Evolutionary conservation across 2,113 vertebrate species (phyloP).

Genomic region (Pithys albifrons): DNA sequence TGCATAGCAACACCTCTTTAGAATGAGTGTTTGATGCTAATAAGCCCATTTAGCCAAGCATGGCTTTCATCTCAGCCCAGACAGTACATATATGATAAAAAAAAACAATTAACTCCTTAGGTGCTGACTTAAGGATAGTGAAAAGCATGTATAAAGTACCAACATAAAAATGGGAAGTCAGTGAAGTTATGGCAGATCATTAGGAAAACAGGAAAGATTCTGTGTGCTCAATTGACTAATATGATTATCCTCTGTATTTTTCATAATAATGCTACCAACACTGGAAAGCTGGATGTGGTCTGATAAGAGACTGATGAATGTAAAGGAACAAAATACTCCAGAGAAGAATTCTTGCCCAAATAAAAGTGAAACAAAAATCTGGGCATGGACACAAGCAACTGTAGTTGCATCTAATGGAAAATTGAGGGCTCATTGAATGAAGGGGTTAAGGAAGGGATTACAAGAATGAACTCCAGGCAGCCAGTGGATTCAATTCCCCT

Average conservation of each 20-base stretch:
- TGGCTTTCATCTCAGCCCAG: background rate
- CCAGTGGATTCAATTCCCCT: slow-evolving; percentile 40
- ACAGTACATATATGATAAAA: background rate
- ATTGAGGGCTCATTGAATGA: background rate
- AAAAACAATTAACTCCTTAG: background rate
- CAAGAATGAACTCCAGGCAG: slow-evolving; percentile 34
- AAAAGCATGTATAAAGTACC: background rate
- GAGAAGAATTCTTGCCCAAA: background rate
- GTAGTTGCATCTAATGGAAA: background rate
- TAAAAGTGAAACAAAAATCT: background rate
- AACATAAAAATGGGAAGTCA: background rate
- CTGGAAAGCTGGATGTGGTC: background rate
- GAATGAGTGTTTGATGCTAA: slow-evolving; percentile 12
- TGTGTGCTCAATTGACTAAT: background rate
- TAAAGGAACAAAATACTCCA: background rate
- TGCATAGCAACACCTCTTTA: slow-evolving; percentile 11
- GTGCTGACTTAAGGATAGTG: background rate
- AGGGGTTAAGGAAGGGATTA: slow-evolving; percentile 57
- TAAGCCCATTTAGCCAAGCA: background rate
- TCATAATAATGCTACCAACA: background rate
- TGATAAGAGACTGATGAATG: background rate
- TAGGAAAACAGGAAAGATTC: background rate
- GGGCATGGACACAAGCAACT: background rate
- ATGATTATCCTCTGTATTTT: background rate
- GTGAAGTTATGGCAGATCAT: background rate